A percentile compares a stretch with the other conserved stretches of the same genome.
phyloP scores from a whole-genome alignment of 2,888 invertebrate genomes.

The Anorthoa munda region DNA sequence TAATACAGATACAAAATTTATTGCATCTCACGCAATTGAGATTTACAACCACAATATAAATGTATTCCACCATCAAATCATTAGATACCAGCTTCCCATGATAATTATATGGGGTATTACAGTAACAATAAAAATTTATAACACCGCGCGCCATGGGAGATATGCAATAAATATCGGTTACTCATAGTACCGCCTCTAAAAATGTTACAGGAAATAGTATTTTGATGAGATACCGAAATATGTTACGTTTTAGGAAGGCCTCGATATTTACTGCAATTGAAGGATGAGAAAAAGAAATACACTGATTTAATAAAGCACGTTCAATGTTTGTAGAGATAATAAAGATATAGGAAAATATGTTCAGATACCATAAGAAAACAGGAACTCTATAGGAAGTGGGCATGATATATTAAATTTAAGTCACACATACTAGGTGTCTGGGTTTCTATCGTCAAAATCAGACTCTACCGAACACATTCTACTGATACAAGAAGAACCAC shows the following conservation, averaged over 20 bases:
- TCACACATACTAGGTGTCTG: no score
- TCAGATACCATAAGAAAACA: no score
- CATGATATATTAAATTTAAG: no score
- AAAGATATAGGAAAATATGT: no score
- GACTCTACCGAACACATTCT: no score
- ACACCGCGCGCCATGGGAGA: slow-evolving; percentile 61
- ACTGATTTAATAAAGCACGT: not conserved
- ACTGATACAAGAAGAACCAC: no score
- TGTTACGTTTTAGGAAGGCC: slow-evolving; percentile 5
- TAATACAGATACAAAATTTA: slow-evolving; percentile 21
- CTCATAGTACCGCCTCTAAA: slow-evolving; percentile 50
- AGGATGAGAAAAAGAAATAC: not conserved
- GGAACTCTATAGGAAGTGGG: no score
- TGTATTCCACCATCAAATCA: slow-evolving; percentile 59
- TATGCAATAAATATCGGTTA: slow-evolving; percentile 61
- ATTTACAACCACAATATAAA: slow-evolving; percentile 58
- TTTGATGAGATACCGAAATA: slow-evolving; percentile 40
- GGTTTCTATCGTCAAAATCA: not conserved
- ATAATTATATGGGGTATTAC: slow-evolving; percentile 72
- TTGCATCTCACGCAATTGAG: slow-evolving; percentile 45
- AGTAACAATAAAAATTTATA: slow-evolving; percentile 68
- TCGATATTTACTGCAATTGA: slow-evolving; percentile 11
- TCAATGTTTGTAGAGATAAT: no score
- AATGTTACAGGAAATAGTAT: slow-evolving; percentile 49
- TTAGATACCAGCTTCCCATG: slow-evolving; percentile 72